Evolutionary conservation across 64 coral and sea anemone species (phyloP), one percentile per base, ranked within the genome.

Genomic region (Exaiptasia diaphana): DNA sequence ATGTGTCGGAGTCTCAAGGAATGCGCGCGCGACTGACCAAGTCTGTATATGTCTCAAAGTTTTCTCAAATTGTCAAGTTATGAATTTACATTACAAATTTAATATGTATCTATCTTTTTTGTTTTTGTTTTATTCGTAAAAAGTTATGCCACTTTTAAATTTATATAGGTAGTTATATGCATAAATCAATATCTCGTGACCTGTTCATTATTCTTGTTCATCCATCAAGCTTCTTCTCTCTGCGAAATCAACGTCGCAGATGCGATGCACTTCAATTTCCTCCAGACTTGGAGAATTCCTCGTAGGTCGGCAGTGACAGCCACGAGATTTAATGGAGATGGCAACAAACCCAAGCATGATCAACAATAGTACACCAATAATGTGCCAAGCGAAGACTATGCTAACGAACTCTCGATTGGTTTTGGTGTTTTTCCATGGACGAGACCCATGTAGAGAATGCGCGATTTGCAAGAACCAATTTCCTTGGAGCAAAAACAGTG

Each of bases 401-500:
- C 61, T 46, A 1, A 78, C 41, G 2, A 84, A 67, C 2, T 68
- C 73, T 23, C 55, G 48, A 32, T 83, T 76, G 22, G 75, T 34
- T 13, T 54, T 15, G 27, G 29, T 83, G 64, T 91, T 32, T 20
- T 59, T 61, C 74, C 81, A 83, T 14, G 45, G 63, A 1, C 71
- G 48, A 0, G 4, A 25, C 8, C 73, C 62, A 21, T 76, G 79
- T 21, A 78, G 26, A 17, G 64, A 75, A 41, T 53, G 69, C 10
- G 85, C 74, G 8, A 88, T 78, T 83, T 91, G 58, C 50, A 64
- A 49, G 38, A 93, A 93, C 90, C 90, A 93, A 3, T 82, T 76
- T 0, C 90, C 90, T 60, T 86, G 75, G 4, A 85, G 53, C 34
- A 93, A 41, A 2, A 82, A 41, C 1, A 93, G 82, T 21, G 82